These are phyloP conservation scores for Holotrichia oblita DNA, from an alignment of 1,140 invertebrate species.

Conservation along the genomic window DNA sequence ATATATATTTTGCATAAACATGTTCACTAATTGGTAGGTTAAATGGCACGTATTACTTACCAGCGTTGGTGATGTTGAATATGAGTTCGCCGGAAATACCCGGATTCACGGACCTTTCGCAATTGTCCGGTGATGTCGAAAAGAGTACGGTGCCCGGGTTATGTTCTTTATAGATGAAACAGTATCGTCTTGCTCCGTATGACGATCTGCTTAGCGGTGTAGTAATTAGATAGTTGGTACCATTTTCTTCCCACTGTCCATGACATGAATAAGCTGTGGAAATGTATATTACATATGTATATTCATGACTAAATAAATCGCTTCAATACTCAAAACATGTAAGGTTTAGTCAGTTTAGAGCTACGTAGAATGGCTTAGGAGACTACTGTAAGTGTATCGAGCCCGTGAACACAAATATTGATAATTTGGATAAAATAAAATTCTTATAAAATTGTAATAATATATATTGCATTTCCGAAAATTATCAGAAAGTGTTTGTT, in stretches of 20 bases:
- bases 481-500: too few relatives aligned
- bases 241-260: constrained; percentile 79
- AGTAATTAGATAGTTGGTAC: constrained; percentile 79
- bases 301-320: constrained; percentile 5
- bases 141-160: constrained; percentile 62
- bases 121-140: constrained; percentile 66
- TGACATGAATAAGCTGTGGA: constrained; percentile 85
- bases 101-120: constrained; percentile 63
- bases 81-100: constrained; percentile 62
- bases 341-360: too few relatives aligned
- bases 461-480: too few relatives aligned
- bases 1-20: too few relatives aligned
- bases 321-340: background rate
- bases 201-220: constrained; percentile 71
- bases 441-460: too few relatives aligned
- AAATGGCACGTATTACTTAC: constrained; percentile 53
- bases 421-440: too few relatives aligned
- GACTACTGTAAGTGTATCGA: too few relatives aligned
- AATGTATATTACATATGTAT: constrained; percentile 24
- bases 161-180: constrained; percentile 69
- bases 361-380: too few relatives aligned
- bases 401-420: too few relatives aligned
- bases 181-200: constrained; percentile 67
- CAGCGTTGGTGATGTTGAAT: constrained; percentile 64
- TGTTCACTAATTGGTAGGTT: too few relatives aligned